phyloP scores from a whole-genome alignment of 2,113 vertebrate species.

The Sitta europaea region DNA sequence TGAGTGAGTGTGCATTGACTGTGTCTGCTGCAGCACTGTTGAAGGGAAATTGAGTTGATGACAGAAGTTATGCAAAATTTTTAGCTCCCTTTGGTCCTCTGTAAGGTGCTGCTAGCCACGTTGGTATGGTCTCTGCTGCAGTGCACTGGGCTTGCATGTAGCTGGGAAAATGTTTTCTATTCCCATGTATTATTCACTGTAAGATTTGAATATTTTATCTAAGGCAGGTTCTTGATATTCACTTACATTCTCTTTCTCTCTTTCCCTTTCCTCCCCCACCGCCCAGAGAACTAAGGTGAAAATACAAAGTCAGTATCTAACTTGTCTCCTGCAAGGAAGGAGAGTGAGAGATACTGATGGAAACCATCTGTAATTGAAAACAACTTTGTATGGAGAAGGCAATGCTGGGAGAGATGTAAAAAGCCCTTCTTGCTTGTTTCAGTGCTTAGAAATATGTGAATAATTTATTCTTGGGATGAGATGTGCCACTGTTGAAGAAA shows the following conservation, averaged over 20 bases:
- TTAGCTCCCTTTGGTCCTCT: background rate
- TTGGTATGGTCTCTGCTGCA: background rate
- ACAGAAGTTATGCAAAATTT: background rate
- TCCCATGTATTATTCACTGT: background rate
- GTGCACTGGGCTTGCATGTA: background rate
- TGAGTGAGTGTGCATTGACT: background rate
- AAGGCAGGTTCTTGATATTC: background rate
- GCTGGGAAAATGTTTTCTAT: background rate
- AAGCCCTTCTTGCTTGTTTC: background rate
- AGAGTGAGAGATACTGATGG: background rate
- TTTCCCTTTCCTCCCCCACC: background rate
- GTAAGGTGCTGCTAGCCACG: background rate
- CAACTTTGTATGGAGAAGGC: background rate
- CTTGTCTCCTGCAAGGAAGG: background rate
- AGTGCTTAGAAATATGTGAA: background rate
- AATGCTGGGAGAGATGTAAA: background rate
- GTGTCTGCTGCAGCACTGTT: background rate
- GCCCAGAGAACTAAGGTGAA: background rate
- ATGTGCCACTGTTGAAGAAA: background rate
- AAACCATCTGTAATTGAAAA: background rate
- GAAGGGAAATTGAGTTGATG: background rate
- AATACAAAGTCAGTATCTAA: background rate
- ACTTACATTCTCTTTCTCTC: background rate
- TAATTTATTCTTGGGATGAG: background rate
- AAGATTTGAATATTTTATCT: conserved; percentile 3